phyloP scores from a whole-genome alignment of 92 coral and sea anemone species.

The Micromussa lordhowensis region DNA sequence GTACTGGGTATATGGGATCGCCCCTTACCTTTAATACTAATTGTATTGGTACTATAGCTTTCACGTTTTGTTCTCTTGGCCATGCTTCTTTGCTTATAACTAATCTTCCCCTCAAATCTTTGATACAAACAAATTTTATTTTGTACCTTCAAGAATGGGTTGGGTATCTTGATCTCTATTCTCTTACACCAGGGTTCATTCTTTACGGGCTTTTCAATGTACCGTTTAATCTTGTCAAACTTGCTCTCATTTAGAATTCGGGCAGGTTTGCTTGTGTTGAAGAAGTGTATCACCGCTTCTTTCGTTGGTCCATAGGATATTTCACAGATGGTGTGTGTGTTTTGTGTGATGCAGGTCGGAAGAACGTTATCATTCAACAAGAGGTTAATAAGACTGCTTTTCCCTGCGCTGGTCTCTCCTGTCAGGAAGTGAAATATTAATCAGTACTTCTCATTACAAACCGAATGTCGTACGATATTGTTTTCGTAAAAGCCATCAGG shows the following conservation, averaged over 20 bases:
- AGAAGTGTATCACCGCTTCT: constrained; percentile 22
- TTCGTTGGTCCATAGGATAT: constrained; percentile 3
- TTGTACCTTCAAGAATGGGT: constrained; percentile 6
- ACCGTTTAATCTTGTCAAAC: neutral
- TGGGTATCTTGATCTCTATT: constrained; percentile 31
- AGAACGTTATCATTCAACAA: neutral
- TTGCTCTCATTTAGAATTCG: neutral
- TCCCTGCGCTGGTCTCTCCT: constrained; percentile 33
- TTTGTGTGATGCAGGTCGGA: neutral
- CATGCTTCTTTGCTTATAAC: neutral
- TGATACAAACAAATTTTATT: neutral
- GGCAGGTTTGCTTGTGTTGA: neutral
- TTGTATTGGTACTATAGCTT: too few relatives aligned
- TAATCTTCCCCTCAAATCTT: neutral
- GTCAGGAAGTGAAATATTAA: neutral
- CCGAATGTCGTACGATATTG: too few relatives aligned
- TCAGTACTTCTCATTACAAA: neutral
- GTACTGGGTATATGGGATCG: too few relatives aligned
- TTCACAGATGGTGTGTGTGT: constrained; percentile 27
- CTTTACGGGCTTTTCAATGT: neutral
- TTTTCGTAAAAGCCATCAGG: too few relatives aligned
- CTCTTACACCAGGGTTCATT: neutral
- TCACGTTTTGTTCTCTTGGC: too few relatives aligned
- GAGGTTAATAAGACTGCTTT: constrained; percentile 27
- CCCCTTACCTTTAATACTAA: too few relatives aligned